These are phyloP conservation scores for Brachionus rotundiformis DNA, from an alignment of 1,140 invertebrate genomes.

Conservation along the genomic window DNA sequence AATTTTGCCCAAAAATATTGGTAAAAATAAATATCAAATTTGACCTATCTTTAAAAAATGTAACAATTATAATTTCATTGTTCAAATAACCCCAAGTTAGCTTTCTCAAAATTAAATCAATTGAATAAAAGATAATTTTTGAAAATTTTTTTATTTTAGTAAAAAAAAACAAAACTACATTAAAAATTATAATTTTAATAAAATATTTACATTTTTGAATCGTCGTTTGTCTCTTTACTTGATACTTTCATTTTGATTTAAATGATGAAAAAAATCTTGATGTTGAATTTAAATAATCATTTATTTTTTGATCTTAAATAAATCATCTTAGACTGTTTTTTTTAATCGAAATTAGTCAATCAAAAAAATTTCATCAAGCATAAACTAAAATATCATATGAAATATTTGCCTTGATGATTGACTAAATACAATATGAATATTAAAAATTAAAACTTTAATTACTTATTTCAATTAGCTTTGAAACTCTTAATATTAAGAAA, in stretches of 20 bases:
- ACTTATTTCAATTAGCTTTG: background rate
- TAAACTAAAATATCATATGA: background rate
- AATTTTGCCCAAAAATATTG: too few relatives aligned
- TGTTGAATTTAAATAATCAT: background rate
- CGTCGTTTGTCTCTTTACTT: background rate
- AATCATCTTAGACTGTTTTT: background rate
- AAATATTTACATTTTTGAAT: slow-evolving; percentile 17
- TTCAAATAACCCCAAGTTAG: too few relatives aligned
- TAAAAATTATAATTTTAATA: background rate
- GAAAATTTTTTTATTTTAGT: background rate
- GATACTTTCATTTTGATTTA: background rate
- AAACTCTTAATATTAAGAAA: background rate
- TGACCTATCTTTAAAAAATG: too few relatives aligned
- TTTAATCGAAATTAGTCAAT: background rate
- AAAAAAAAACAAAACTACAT: background rate
- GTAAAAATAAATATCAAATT: too few relatives aligned
- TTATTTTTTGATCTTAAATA: slow-evolving; percentile 11
- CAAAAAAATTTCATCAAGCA: background rate
- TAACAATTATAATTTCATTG: too few relatives aligned
- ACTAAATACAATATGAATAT: background rate
- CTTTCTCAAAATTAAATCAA: background rate
- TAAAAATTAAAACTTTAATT: background rate
- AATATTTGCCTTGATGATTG: too few relatives aligned
- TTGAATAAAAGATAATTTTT: background rate
- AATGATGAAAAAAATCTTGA: background rate